These are phyloP conservation scores for Hyperoplus lanceolatus DNA, from an alignment of 2,797 vertebrate species.

Conservation along the genomic window DNA sequence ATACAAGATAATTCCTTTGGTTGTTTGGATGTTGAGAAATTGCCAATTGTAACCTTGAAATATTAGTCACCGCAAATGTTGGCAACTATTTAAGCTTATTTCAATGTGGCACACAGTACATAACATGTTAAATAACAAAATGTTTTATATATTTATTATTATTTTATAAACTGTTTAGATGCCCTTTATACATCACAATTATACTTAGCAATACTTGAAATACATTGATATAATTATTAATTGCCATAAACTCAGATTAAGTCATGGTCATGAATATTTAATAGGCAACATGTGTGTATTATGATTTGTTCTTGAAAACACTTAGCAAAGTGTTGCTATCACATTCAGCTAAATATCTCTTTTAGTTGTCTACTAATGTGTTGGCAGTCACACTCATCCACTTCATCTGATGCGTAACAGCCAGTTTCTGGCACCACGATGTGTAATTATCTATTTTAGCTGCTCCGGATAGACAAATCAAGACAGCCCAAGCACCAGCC, in stretches of 20 bases:
- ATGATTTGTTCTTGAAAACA: constrained; percentile 26
- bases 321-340: constrained; percentile 11
- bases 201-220: too few species aligned
- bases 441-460: constrained; percentile 80
- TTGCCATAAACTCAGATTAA: background rate
- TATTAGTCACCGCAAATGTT: background rate
- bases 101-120: background rate
- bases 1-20: background rate
- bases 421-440: constrained; percentile 66
- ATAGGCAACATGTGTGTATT: background rate
- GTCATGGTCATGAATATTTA: background rate
- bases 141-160: background rate
- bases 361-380: constrained; percentile 30
- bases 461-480: constrained; percentile 71
- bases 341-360: constrained; percentile 28
- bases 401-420: constrained; percentile 55
- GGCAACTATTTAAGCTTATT: background rate
- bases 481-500: constrained; percentile 71
- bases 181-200: background rate
- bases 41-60: background rate
- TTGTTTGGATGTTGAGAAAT: background rate
- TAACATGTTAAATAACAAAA: background rate
- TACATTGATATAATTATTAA: background rate
- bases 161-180: background rate
- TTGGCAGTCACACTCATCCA: constrained; percentile 40